Evolutionary conservation across 2,113 vertebrate species (phyloP), one percentile per base, ranked within the genome.

Genomic region (Melozone crissalis): DNA sequence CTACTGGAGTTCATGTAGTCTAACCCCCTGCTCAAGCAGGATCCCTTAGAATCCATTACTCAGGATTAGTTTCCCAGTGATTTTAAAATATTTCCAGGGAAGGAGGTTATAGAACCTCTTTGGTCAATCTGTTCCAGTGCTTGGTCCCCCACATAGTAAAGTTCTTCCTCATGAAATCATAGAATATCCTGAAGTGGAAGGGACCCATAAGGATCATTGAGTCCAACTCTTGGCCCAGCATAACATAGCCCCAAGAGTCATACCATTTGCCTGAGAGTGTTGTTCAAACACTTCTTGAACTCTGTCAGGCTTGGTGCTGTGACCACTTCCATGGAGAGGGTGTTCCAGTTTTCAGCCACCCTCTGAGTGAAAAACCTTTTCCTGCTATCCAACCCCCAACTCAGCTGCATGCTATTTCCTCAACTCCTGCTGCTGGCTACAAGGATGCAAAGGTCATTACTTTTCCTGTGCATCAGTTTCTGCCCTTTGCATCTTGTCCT

Each of bases 361-460:
- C 35, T 66, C 43, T 51, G 31, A 13, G 20, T 49, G 43, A 43
- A 58, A 17, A 67, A 14, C 8, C 5, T 58, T 49, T 67, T 76
- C 35, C 72, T 76, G 43, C 24, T 31, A 43, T 31, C 35, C 15
- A 51, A 2, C 11, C 24, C 20, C 10, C 1, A 2, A 31, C 7
- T 13, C 43, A 35, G 10, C 6, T 67, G 30, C 51, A 13, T n/a
- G 13, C 24, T 49, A 13, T 66, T 85, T 30, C 43, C 51, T 66
- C 0, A 0, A 49, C 30, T 75, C 24, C 30, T 66, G 35, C 20
- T 31, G n/a, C 43, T 58, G 31, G 24, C 26, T 26, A 21, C 52
- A 43, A 35, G 24, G 44, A 31, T 67, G 30, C 20, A 51, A 58
- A 58, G 35, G 4, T 58, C 30, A 43, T 11, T 43, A 49, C 49